Percentiles rank a stretch among this genome's conserved stretches.
Evolutionary conservation across 2,888 invertebrate genomes (phyloP).

Genomic region (Prosapia bicincta): DNA sequence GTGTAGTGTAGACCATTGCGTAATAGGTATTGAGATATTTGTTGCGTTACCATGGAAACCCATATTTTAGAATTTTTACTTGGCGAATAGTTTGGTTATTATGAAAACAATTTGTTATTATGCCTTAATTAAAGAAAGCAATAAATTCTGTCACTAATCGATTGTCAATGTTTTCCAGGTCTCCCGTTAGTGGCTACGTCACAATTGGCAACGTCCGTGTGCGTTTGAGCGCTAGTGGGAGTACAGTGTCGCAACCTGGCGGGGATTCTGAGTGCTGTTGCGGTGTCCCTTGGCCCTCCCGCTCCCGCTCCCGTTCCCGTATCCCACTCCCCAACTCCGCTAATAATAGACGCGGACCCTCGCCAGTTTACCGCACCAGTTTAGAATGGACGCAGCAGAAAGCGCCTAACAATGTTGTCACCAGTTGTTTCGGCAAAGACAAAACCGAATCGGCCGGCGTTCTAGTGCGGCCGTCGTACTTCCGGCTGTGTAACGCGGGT

Average conservation of each 20-base stretch:
- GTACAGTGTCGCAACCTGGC: slow-evolving; percentile 2
- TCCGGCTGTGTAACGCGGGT: slow-evolving; percentile 1
- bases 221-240: slow-evolving; percentile 9
- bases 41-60: too few species aligned
- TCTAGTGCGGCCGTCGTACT: slow-evolving; percentile 7
- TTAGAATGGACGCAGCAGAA: slow-evolving; percentile 34
- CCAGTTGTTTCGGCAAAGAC: slow-evolving; percentile 22
- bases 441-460: background rate
- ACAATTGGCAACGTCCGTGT: slow-evolving; percentile 21
- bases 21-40: too few species aligned
- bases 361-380: slow-evolving; percentile 45
- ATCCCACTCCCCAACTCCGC: slow-evolving; percentile 34
- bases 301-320: slow-evolving; percentile 35
- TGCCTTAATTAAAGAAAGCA: too few species aligned
- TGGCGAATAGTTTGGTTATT: too few species aligned
- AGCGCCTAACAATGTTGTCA: slow-evolving; percentile 8
- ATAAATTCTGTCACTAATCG: too few species aligned
- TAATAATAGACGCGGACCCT: slow-evolving; percentile 46
- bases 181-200: background rate
- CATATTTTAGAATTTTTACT: too few species aligned
- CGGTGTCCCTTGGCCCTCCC: slow-evolving; percentile 35
- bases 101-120: too few species aligned
- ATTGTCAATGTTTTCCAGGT: too few species aligned
- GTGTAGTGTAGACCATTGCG: too few species aligned
- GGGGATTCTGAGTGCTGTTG: slow-evolving; percentile 37